Evolutionary conservation across 2,113 vertebrate species (phyloP).

Genomic region (Podiceps cristatus): DNA sequence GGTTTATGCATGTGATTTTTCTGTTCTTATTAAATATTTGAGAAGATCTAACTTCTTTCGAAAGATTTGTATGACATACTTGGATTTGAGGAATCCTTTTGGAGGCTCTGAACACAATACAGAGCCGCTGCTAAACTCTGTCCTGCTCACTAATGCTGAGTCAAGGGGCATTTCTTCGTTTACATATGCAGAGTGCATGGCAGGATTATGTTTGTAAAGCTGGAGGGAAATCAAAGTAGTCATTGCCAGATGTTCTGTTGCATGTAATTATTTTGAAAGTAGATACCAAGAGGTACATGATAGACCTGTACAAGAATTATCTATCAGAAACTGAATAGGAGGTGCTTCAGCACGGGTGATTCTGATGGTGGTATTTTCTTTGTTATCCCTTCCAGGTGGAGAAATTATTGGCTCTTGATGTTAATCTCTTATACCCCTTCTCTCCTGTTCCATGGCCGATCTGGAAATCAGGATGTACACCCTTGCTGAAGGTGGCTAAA

Average conservation of each 20-base stretch:
- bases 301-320: background rate
- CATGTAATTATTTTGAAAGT: background rate
- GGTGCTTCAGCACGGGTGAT: background rate
- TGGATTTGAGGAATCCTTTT: background rate
- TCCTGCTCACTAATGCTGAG: background rate
- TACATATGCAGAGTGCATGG: rapidly evolving
- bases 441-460: background rate
- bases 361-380: background rate
- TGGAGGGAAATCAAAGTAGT: background rate
- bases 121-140: background rate
- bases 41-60: background rate
- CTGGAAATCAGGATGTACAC: background rate
- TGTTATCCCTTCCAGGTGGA: background rate
- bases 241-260: background rate
- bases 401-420: background rate
- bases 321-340: background rate
- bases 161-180: background rate
- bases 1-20: background rate
- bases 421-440: background rate
- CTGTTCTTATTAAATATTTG: background rate
- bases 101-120: background rate
- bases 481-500: background rate
- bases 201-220: background rate
- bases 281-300: background rate
- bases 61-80: rapidly evolving